Conservation (phyloP, 2,888 invertebrate genomes). For the Drosophila pseudotakahashii region DNA sequence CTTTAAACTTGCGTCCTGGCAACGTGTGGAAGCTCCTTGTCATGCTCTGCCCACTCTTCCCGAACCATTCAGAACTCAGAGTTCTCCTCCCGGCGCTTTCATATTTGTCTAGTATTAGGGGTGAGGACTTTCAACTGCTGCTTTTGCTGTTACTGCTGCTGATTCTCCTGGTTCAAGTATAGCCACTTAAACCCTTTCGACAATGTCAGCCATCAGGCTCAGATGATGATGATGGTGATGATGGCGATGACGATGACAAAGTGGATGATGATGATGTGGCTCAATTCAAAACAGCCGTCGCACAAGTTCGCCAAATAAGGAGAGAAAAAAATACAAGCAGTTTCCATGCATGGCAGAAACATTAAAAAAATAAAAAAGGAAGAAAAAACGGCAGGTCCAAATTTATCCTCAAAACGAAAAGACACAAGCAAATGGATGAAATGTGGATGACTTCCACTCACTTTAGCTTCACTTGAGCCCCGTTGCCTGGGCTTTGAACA, state of each 20-base stretch:
- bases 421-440: constrained; percentile 16
- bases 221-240: constrained; percentile 52
- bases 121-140: constrained; percentile 59
- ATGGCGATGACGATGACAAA: constrained; percentile 48
- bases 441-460: constrained; percentile 32
- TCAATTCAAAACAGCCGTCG: constrained; percentile 62
- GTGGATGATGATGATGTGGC: constrained; percentile 66
- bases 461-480: constrained; percentile 26
- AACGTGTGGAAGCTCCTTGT: constrained; percentile 54
- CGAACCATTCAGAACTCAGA: background rate
- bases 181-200: constrained; percentile 78
- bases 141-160: constrained; percentile 38
- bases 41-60: constrained; percentile 46
- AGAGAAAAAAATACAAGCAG: constrained; percentile 15
- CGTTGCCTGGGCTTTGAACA: constrained; percentile 22
- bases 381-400: constrained; percentile 23
- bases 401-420: constrained; percentile 20
- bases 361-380: constrained; percentile 21
- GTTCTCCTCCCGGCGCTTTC: constrained; percentile 17
- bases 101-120: constrained; percentile 61
- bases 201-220: constrained; percentile 73
- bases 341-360: constrained; percentile 39
- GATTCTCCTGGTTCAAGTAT: constrained; percentile 62
- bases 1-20: constrained; percentile 58
- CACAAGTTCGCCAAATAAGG: constrained; percentile 30